Percentiles rank a stretch among this genome's conserved stretches.
phyloP scores from a whole-genome alignment of 2,888 invertebrate genomes.

The Hyppa rectilinea region DNA sequence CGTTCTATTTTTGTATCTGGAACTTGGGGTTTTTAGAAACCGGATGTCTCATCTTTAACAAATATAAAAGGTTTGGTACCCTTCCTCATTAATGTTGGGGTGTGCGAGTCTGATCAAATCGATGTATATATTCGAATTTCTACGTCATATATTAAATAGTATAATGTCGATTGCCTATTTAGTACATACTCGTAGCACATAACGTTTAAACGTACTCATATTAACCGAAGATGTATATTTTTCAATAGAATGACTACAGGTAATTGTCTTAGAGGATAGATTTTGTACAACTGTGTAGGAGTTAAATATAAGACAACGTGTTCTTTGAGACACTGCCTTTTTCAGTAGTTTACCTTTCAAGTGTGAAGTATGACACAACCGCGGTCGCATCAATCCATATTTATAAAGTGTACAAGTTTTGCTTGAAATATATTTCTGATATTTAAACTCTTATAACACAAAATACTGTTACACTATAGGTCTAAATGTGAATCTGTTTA shows the following conservation, averaged over 20 bases:
- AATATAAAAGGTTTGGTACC: constrained; percentile 14
- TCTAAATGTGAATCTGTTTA: constrained; percentile 34
- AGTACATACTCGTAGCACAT: constrained; percentile 47
- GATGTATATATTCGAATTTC: constrained; percentile 43
- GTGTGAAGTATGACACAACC: constrained; percentile 31
- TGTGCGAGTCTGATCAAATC: constrained; percentile 43
- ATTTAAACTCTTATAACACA: constrained; percentile 38
- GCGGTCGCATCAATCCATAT: constrained; percentile 23
- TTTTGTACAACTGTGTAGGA: constrained; percentile 65
- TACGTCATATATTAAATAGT: constrained; percentile 43
- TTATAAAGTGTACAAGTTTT: constrained; percentile 43
- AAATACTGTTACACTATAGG: constrained; percentile 31
- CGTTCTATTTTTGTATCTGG: neutral
- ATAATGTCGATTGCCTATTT: constrained; percentile 45
- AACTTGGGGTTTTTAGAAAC: neutral
- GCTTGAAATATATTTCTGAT: constrained; percentile 54
- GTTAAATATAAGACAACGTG: constrained; percentile 59
- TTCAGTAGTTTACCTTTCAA: constrained; percentile 41
- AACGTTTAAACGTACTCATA: constrained; percentile 49
- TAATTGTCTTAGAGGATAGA: constrained; percentile 62
- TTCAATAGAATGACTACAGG: constrained; percentile 67
- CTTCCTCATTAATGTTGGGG: constrained; percentile 24
- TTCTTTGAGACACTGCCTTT: constrained; percentile 63
- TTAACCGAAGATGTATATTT: constrained; percentile 65
- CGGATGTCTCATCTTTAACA: neutral